These are phyloP conservation scores for Oscheius onirici DNA, from an alignment of 2,888 invertebrate species.

Conservation along the genomic window DNA sequence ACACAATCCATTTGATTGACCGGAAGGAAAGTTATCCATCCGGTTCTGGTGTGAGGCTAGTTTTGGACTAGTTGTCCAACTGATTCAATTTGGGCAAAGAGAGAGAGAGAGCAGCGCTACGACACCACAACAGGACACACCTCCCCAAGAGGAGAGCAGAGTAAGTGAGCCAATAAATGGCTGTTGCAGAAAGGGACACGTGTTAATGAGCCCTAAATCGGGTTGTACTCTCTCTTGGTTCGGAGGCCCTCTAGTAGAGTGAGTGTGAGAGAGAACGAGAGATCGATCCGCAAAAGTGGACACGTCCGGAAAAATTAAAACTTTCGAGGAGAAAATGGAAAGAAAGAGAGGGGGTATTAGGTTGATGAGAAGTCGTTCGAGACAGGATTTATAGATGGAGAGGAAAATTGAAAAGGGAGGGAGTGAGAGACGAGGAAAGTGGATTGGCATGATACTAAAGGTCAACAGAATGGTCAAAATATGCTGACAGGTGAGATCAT, in stretches of 20 bases:
- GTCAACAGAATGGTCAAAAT: not conserved
- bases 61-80: too few relatives aligned
- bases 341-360: slow-evolving; percentile 5
- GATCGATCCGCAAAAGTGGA: slow-evolving; percentile 8
- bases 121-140: not conserved
- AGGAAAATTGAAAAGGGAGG: not conserved
- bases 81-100: not conserved
- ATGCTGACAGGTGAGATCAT: not conserved
- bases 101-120: slow-evolving; percentile 1
- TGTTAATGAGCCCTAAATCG: slow-evolving; percentile 22
- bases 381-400: slow-evolving; percentile 4
- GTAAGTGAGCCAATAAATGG: slow-evolving; percentile 22
- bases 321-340: not conserved
- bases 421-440: not conserved
- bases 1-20: too few relatives aligned
- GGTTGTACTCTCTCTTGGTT: slow-evolving; percentile 19
- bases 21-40: too few relatives aligned
- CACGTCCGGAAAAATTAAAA: not conserved
- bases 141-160: slow-evolving; percentile 2
- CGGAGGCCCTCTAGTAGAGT: not conserved
- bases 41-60: too few relatives aligned
- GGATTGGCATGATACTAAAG: not conserved
- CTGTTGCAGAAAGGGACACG: not conserved
- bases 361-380: slow-evolving; percentile 2
- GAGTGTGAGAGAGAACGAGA: slow-evolving; percentile 3